Percentiles rank a stretch among this genome's conserved stretches.
Evolutionary conservation across 2,888 invertebrate species (phyloP).

Genomic region (Polymixis lichenea): DNA sequence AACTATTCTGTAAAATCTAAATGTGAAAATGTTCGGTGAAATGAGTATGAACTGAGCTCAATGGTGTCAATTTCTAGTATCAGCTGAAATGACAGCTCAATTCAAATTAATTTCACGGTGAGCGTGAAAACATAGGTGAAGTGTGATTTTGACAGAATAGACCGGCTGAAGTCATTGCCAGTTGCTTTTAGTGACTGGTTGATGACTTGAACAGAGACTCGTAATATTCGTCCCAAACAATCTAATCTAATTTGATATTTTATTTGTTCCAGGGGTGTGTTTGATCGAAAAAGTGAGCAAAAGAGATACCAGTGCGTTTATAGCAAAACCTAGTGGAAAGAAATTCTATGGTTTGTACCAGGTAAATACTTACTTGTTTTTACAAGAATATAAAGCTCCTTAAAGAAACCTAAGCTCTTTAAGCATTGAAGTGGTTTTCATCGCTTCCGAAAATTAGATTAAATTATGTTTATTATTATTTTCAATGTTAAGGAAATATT

Average conservation of each 20-base stretch:
- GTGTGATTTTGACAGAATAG: background rate
- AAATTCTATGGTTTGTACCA: conserved; percentile 86
- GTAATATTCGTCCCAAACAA: background rate
- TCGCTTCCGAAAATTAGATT: background rate
- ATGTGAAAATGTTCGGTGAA: too few relatives aligned
- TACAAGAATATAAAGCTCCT: background rate
- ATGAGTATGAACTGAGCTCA: too few relatives aligned
- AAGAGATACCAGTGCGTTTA: conserved; percentile 77
- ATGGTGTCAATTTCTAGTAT: background rate
- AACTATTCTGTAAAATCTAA: too few relatives aligned
- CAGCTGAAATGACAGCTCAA: background rate
- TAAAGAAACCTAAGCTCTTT: background rate
- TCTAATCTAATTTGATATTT: background rate
- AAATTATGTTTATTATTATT: too few relatives aligned
- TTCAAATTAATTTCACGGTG: background rate
- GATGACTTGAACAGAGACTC: background rate
- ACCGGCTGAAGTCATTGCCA: background rate
- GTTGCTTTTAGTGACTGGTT: too few relatives aligned
- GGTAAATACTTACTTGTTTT: conserved; percentile 68
- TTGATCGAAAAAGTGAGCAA: conserved; percentile 86
- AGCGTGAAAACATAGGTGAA: too few relatives aligned
- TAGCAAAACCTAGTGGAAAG: conserved; percentile 78
- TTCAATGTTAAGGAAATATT: too few relatives aligned
- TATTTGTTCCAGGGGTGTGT: conserved; percentile 84
- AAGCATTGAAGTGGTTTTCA: background rate